Evolutionary conservation across 2,888 invertebrate genomes (phyloP).

Genomic region (Sturmia bella): DNA sequence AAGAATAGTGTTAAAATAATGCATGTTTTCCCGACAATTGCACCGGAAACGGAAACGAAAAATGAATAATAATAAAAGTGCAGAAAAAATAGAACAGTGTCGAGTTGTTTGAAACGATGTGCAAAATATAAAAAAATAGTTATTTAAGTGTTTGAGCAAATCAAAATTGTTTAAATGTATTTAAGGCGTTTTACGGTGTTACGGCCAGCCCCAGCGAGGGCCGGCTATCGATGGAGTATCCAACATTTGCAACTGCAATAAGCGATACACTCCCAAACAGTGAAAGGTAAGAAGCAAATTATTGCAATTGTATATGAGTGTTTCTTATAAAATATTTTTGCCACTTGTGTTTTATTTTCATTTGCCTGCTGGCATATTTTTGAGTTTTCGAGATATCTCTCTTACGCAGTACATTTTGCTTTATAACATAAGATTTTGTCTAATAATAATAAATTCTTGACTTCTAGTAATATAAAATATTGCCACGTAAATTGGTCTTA

Average conservation of each 20-base stretch:
- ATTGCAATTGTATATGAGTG: no score
- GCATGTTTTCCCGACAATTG: neutral
- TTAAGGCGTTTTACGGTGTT: constrained; percentile 79
- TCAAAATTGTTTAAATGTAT: constrained; percentile 81
- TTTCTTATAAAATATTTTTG: no score
- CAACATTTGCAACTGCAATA: constrained; percentile 79
- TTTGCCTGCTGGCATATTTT: no score
- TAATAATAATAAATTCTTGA: no score
- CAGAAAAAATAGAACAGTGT: constrained; percentile 16
- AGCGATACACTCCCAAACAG: constrained; percentile 66
- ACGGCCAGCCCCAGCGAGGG: constrained; percentile 82
- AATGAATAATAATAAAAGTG: constrained; percentile 6
- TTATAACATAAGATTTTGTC: no score
- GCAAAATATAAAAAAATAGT: neutral
- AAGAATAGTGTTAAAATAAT: constrained; percentile 4
- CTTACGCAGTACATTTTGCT: no score
- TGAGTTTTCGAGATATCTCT: no score
- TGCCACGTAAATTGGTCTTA: no score
- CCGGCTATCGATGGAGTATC: constrained; percentile 82
- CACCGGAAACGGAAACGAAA: constrained; percentile 44
- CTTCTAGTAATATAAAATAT: no score
- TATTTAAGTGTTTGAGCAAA: constrained; percentile 70
- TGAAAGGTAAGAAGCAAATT: constrained; percentile 30
- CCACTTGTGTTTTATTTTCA: no score
- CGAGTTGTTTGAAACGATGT: neutral